Evolutionary conservation across 2,888 invertebrate species (phyloP).

Genomic region (Oscheius sp.): DNA sequence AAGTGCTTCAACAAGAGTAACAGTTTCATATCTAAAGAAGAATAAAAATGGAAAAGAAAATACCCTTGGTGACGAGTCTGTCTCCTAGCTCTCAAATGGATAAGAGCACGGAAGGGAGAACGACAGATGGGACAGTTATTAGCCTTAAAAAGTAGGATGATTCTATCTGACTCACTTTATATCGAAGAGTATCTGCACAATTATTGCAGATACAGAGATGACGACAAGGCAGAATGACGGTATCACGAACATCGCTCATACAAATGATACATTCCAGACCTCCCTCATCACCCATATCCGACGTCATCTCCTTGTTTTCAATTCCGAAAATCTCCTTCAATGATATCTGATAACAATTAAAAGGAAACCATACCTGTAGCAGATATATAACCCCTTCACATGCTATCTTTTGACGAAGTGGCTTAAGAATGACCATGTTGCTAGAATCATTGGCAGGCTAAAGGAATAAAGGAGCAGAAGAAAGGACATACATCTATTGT

Average conservation of each 20-base stretch:
- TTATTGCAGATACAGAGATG: conserved; percentile 96
- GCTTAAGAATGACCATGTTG: conserved; percentile 80
- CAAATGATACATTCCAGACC: conserved; percentile 99
- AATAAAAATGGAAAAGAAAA: neutral
- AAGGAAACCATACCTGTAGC: conserved; percentile 76
- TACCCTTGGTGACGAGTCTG: conserved; percentile 44
- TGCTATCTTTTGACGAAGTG: conserved; percentile 95
- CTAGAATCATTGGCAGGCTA: conserved; percentile 57
- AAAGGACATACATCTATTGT: conserved; percentile 52
- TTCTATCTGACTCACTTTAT: conserved; percentile 75
- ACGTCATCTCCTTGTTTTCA: conserved; percentile 84
- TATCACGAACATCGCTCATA: conserved; percentile 93
- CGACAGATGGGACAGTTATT: conserved; percentile 99
- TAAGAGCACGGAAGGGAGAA: conserved; percentile 93
- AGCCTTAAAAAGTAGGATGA: conserved; percentile 74
- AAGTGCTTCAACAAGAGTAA: conserved; percentile 65
- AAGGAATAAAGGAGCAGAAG: neutral
- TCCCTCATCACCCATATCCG: conserved; percentile 79
- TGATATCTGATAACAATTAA: neutral
- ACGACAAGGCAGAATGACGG: conserved; percentile 92
- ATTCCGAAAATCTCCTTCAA: conserved; percentile 93
- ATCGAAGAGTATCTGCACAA: conserved; percentile 94
- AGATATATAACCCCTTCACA: conserved; percentile 96
- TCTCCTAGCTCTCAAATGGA: conserved; percentile 85
- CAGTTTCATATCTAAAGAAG: conserved; percentile 56